Evolutionary conservation across 2,113 vertebrate species (phyloP), one percentile per base, ranked within the genome.

Genomic region (Agelaius phoeniceus): DNA sequence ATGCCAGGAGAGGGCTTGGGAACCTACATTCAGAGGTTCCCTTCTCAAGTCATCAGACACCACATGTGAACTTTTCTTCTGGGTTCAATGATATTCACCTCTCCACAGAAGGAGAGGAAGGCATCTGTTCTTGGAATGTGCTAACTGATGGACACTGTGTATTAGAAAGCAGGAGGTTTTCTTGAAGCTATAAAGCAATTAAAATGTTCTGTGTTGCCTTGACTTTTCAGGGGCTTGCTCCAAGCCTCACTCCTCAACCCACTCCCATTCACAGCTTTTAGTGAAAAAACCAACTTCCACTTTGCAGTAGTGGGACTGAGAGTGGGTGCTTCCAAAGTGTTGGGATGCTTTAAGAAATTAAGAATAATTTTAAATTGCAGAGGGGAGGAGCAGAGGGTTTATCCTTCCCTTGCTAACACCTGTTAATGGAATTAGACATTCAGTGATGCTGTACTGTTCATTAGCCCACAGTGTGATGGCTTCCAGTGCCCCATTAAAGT

Each of bases 391-490:
- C 4, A 11, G 30, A 73, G 31, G 18, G 23, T 24, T 92, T 71
- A 30, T 4, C 22, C 10, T 11, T 87, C 3, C 7, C 4, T 13
- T 76, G 33, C 20, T 73, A 80, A 71, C 18, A 48, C 22, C 14
- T 71, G 23, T 28, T 75, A 46, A 31, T 51, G 54, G 41, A 48
- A 58, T 58, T 52, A 52, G 26, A 31, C 11, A 20, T 48, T 71
- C 30, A 33, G 0, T 18, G 18, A 12, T 33, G 13, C 31, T 3
- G 1, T 57, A 28, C 43, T 27, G 51, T 57, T 73, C 31, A 10
- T 26, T 59, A 65, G 26, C 23, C 55, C 55, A 20, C 43, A 55
- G 17, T 10, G 5, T 51, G 74, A 23, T 49, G 24, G 6, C 20
- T 75, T 85, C 69, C 41, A 86, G 33, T 65, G 33, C 13, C 19